Evolutionary conservation across 1,140 invertebrate genomes (phyloP), one percentile per base, ranked within the genome.

Genomic region (Argopecten irradians): DNA sequence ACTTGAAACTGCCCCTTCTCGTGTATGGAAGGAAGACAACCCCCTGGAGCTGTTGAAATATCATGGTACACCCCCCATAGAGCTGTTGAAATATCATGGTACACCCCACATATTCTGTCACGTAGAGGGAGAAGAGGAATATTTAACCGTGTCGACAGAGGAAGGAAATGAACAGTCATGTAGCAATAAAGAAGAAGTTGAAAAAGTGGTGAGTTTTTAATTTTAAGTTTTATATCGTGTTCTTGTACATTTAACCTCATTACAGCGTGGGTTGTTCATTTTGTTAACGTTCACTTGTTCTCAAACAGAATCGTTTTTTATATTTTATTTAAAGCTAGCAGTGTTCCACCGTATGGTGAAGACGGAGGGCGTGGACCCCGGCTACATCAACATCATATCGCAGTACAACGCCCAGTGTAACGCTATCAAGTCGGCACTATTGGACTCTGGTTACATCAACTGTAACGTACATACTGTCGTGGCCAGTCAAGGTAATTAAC

Each of bases 111-210:
- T 93, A 14, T 93, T 94, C 46, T 92, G 93, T 34, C 92, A 94
- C 87, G 91, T 94, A 5, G 91, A 92, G 86, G 94, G 94, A 32
- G 91, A 91, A 46, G 94, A 94, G 46, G 89, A 92, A 43, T 88
- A 89, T 34, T 88, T 94, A 3, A 91, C 93, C n/a, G 92, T 94
- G 9, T 84, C 92, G 13, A 94, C 93, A 82, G 92, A 92, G 83
- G 94, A 94, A 41, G 94, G 94, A 34, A 93, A 93, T 83, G 93
- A 94, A 87, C 87, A 89, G 83, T 94, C 94, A 0, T 93, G 91
- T 46, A 94, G 92, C 41, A 94, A 94, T 86, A 83, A 84, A n/a
- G 83, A 82, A 19, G 94, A 94, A 90, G 91, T 91, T 16, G 85
- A 92, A 11, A 89, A 93, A 86, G 93, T 92, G 89, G 94, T 94